Evolutionary conservation across 2,888 invertebrate genomes (phyloP).

Genomic region (Dolichopus griseipennis): DNA sequence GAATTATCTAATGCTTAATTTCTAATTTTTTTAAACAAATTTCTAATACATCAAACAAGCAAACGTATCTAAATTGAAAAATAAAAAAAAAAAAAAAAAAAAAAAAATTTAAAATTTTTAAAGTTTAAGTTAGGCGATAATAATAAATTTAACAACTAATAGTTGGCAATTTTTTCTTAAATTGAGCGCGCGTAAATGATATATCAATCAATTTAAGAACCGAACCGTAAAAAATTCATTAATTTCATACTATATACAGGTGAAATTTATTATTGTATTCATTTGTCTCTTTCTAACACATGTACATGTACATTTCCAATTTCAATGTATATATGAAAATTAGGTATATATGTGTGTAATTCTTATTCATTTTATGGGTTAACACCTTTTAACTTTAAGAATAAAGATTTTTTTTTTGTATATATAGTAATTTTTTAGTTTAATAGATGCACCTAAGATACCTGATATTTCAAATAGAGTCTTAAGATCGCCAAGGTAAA

Average conservation of each 20-base stretch:
- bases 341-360: not conserved
- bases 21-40: too few species aligned
- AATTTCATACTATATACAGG: conserved; percentile 2
- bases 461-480: too few species aligned
- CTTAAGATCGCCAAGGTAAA: too few species aligned
- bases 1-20: too few species aligned
- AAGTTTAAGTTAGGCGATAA: too few species aligned
- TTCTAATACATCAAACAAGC: too few species aligned
- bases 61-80: too few species aligned
- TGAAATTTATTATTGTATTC: not conserved
- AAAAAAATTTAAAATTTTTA: too few species aligned
- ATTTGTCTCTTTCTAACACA: not conserved
- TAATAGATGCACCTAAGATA: too few species aligned
- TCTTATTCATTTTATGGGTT: not conserved
- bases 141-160: not conserved
- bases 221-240: conserved; percentile 5
- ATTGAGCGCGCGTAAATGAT: not conserved
- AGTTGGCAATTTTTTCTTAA: not conserved
- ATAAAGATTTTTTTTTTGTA: too few species aligned
- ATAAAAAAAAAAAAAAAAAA: too few species aligned
- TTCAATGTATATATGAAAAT: not conserved
- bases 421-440: too few species aligned
- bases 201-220: not conserved
- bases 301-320: not conserved
- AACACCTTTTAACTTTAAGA: not conserved